Percentiles rank a stretch among this genome's conserved stretches.
These are phyloP conservation scores for Eupeodes corollae DNA, from an alignment of 1,140 invertebrate species.

Conservation along the genomic window DNA sequence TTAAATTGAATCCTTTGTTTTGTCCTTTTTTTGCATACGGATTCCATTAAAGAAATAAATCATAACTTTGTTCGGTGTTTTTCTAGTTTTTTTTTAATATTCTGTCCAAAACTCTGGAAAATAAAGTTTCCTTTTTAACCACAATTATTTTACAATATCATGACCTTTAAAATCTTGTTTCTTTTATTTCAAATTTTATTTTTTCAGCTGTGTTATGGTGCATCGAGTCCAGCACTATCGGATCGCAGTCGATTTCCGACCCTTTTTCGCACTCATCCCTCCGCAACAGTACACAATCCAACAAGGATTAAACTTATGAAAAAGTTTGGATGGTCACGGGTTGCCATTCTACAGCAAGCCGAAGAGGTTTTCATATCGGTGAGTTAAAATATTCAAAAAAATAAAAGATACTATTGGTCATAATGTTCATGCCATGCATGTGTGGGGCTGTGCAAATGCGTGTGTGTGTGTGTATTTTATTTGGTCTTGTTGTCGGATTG, in stretches of 20 bases:
- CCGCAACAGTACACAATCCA: conserved; percentile 97
- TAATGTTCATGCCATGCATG: background rate
- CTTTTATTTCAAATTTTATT: conserved; percentile 5
- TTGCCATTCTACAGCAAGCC: conserved; percentile 95
- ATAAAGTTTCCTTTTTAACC: too few relatives aligned
- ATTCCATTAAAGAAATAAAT: too few relatives aligned
- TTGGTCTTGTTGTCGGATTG: too few relatives aligned
- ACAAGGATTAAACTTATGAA: conserved; percentile 93
- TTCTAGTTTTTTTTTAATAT: too few relatives aligned
- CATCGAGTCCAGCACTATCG: conserved; percentile 95
- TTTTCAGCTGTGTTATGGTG: conserved; percentile 90
- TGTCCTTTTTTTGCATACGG: too few relatives aligned
- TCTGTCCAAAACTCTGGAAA: too few relatives aligned
- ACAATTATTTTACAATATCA: background rate
- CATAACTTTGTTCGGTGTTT: too few relatives aligned
- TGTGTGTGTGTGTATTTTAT: too few relatives aligned
- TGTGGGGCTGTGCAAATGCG: background rate
- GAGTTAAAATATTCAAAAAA: conserved; percentile 29
- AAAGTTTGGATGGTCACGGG: conserved; percentile 92
- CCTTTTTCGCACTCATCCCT: conserved; percentile 96
- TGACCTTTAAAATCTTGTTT: background rate
- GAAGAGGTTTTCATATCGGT: conserved; percentile 99
- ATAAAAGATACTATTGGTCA: background rate
- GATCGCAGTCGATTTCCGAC: conserved; percentile 95
- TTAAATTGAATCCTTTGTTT: too few relatives aligned